These are phyloP conservation scores for Drosophila koepferae DNA, from an alignment of 2,888 invertebrate species.

Conservation along the genomic window DNA sequence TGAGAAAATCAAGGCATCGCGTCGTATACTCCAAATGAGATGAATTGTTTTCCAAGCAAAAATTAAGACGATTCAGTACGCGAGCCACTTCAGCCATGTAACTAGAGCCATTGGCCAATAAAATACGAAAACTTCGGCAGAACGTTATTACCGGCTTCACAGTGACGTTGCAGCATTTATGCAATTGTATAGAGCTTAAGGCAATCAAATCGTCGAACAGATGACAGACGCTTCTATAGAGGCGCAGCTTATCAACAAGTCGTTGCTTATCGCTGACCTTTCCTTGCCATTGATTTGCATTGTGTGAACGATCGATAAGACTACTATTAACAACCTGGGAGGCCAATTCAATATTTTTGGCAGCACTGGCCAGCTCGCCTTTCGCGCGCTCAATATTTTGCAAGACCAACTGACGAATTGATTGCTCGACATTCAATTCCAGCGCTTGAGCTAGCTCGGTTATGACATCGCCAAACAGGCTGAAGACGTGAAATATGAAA, in stretches of 20 bases:
- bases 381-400: conserved; percentile 50
- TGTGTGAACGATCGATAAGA: conserved; percentile 56
- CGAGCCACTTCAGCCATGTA: conserved; percentile 68
- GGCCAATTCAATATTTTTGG: conserved; percentile 53
- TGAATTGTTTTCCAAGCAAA: conserved; percentile 71
- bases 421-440: conserved; percentile 40
- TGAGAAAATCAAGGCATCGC: conserved; percentile 60
- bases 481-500: conserved; percentile 45
- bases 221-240: conserved; percentile 65
- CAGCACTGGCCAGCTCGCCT: conserved; percentile 54
- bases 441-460: conserved; percentile 50
- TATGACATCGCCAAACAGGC: conserved; percentile 49
- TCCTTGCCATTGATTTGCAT: conserved; percentile 65
- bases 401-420: conserved; percentile 49
- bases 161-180: conserved; percentile 76
- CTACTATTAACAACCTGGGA: conserved; percentile 69
- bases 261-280: conserved; percentile 64
- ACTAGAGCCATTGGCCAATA: conserved; percentile 65
- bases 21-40: conserved; percentile 66
- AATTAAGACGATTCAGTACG: conserved; percentile 68
- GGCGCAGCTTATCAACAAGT: conserved; percentile 55
- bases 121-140: conserved; percentile 63
- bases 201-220: conserved; percentile 71
- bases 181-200: conserved; percentile 62
- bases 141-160: conserved; percentile 74